Evolutionary conservation across 2,888 invertebrate species (phyloP), one percentile per base, ranked within the genome.

Genomic region (Rhingia campestris): DNA sequence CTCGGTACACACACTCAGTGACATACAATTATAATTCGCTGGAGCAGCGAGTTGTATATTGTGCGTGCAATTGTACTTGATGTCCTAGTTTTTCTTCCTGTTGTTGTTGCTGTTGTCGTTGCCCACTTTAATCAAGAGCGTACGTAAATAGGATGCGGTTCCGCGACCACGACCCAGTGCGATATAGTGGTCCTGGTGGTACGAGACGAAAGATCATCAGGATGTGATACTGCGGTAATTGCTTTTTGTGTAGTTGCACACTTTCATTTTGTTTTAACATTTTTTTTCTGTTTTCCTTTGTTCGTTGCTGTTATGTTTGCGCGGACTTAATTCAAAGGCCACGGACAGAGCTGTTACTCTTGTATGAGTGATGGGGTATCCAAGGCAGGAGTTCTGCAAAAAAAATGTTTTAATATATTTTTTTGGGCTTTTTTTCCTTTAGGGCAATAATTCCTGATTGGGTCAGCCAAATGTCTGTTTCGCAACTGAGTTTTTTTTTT

Each of bases 51-150:
- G 58, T 66, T 61, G 47, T 37, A 32, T 39, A 70, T 63, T 69
- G 81, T 76, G 70, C 70, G 72, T 77, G 72, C 67, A 81, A 82
- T 77, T 82, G 67, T 73, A 37, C 41, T 72, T 67, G 61, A 43
- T 82, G 77, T 14, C 61, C 77, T 61, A 67, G 47, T 64, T 81
- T 75, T 51, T n/a, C n/a, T n/a, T n/a, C n/a, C 35, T 33, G n/a
- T 59, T 32, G 7, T 9, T 6, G n/a, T 45, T 49, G 54, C n/a
- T 5, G 4, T 53, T 33, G 58, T 33, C 49, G 39, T 63, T 14
- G 59, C 66, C 41, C 81, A 70, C 69, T 81, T 81, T 70, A 81
- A 81, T 81, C 76, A 81, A 81, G 22, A 22, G 70, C 70, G 76
- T 51, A 81, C 53, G 69, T 75, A 59, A 76, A 76, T 49, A 61